Percentiles rank a stretch among this genome's conserved stretches.
These are phyloP conservation scores for Scaptodrosophila lebanonensis DNA, from an alignment of 1,140 invertebrate genomes.

Conservation along the genomic window DNA sequence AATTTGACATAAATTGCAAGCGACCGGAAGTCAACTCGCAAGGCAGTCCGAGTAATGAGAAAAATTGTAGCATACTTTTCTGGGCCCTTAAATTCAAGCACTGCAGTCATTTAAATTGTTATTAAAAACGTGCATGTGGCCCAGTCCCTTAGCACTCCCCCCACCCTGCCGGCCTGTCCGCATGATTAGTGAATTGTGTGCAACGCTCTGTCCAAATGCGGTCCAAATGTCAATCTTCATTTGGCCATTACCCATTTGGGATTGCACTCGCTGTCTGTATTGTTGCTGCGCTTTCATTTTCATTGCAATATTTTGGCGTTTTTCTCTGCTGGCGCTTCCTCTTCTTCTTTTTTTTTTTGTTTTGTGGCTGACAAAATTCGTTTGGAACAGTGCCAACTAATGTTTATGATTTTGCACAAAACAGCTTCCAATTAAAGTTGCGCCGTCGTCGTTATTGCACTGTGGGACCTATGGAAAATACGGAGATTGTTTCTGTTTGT, in stretches of 20 bases:
- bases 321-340: conserved; percentile 3
- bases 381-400: conserved; percentile 42
- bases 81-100: too few species aligned
- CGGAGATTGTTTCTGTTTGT: too few species aligned
- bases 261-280: too few species aligned
- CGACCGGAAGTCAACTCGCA: too few species aligned
- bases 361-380: conserved; percentile 12
- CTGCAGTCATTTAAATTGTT: too few species aligned
- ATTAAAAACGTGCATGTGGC: too few species aligned
- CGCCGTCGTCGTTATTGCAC: conserved; percentile 6
- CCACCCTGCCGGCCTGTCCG: too few species aligned
- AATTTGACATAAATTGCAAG: conserved; percentile 11
- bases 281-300: conserved; percentile 31
- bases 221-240: conserved; percentile 38
- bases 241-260: conserved; percentile 9
- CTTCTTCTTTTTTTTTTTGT: conserved; percentile 1
- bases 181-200: too few species aligned
- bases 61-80: too few species aligned
- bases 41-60: not conserved
- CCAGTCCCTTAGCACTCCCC: too few species aligned
- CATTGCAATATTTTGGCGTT: conserved; percentile 28
- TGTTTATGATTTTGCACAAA: conserved; percentile 42
- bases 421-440: conserved; percentile 36
- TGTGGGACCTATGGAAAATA: too few species aligned
- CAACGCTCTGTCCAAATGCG: not conserved